Evolutionary conservation across 2,113 vertebrate species (phyloP), one percentile per base, ranked within the genome.

Genomic region (Nesoenas mayeri): DNA sequence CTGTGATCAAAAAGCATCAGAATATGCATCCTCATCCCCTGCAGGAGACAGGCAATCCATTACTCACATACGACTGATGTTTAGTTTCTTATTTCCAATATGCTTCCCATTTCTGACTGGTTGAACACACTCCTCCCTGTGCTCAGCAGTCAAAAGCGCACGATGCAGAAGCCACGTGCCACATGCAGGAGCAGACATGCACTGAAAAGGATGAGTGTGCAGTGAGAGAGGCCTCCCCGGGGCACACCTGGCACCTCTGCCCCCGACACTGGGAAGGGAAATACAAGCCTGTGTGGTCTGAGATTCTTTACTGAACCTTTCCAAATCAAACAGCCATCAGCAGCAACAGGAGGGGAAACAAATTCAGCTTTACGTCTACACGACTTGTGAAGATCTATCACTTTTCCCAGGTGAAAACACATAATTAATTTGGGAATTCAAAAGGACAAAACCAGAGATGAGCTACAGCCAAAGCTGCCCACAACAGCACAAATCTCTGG

Each of bases 221-320:
- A 38, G 40, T 2, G 1, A 79, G 38, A 34, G 26, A 85, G 44
- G 24, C 65, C 62, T 79, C 66, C 12, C 74, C 5, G 1, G 16
- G 69, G 38, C 90, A 65, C 90, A 71, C 61, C 92, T 94, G 83
- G 32, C 1, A 0, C 15, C 51, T 40, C 66, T 71, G 58, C 85
- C 40, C 60, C 25, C 29, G 24, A 47, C 40, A 61, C 3, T 21
- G 10, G 36, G 38, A 54, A 61, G 20, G 28, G 69, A 80, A 95
- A 86, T 5, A 12, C 0, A n/a, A 92, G 48, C 75, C 3, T 48
- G 42, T 17, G 0, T 5, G 4, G 3, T 22, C 25, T 19, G 22
- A 64, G 50, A 57, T 69, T 53, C 69, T 64, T 48, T 21, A 26
- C 53, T 21, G 73, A 91, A 72, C 3, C 62, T 91, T 91, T 84